Evolutionary conservation across 2,888 invertebrate species (phyloP).

Genomic region (Drosophila koepferae): DNA sequence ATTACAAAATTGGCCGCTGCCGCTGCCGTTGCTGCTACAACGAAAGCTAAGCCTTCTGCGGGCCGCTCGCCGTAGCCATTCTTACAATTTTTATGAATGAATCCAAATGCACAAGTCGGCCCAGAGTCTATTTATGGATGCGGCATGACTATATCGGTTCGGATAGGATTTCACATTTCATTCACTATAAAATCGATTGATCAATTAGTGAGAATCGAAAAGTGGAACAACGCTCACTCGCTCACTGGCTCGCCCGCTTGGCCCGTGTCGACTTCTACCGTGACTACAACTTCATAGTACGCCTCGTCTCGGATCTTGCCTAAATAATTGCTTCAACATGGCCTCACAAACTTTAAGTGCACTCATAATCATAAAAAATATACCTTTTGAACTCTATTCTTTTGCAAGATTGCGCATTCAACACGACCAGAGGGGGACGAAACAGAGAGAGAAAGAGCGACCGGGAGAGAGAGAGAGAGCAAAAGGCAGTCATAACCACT

Average conservation of each 20-base stretch:
- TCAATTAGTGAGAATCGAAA: conserved; percentile 73
- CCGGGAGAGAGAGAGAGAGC: background rate
- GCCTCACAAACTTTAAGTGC: conserved; percentile 9
- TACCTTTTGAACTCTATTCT: conserved; percentile 8
- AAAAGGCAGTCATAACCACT: background rate
- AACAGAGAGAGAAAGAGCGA: background rate
- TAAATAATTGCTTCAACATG: conserved; percentile 29
- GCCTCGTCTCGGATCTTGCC: background rate
- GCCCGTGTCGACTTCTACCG: conserved; percentile 48
- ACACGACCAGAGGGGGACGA: background rate
- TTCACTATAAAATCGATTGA: conserved; percentile 70
- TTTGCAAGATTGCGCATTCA: background rate
- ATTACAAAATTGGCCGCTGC: conserved; percentile 73
- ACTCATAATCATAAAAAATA: conserved; percentile 13
- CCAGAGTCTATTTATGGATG: conserved; percentile 63
- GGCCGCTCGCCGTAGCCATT: conserved; percentile 16
- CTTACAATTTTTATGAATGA: conserved; percentile 74
- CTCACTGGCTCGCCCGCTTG: conserved; percentile 1
- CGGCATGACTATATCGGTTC: conserved; percentile 52
- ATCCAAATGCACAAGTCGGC: conserved; percentile 55
- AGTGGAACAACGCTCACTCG: conserved; percentile 58
- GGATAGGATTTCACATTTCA: conserved; percentile 75
- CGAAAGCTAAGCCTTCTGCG: conserved; percentile 56
- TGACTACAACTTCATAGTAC: conserved; percentile 18
- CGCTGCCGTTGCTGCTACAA: conserved; percentile 45